Conservation (phyloP, 2,113 vertebrate genomes). For the Pantherophis guttatus region DNA sequence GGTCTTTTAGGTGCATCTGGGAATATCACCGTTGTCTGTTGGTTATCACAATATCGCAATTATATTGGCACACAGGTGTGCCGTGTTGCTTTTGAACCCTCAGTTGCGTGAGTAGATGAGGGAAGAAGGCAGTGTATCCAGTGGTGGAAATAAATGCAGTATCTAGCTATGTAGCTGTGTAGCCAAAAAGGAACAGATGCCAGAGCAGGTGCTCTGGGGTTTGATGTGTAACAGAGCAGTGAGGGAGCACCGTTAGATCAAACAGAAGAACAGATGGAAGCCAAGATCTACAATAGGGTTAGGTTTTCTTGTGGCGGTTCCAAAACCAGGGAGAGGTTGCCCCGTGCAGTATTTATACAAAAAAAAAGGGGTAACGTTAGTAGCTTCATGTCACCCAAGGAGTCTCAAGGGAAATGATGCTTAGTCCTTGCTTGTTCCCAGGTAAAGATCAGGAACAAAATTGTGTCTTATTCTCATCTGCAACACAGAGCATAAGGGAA, state of each 20-base stretch:
- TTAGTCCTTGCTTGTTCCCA: background rate
- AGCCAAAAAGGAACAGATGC: background rate
- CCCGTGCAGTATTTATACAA: background rate
- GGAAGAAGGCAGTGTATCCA: background rate
- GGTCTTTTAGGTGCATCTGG: background rate
- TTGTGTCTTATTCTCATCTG: background rate
- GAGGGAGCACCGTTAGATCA: background rate
- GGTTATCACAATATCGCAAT: background rate
- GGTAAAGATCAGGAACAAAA: background rate
- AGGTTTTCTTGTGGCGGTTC: background rate
- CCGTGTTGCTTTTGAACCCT: background rate
- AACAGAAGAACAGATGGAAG: background rate
- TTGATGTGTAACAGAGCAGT: background rate
- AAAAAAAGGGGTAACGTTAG: background rate
- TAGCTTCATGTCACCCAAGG: background rate
- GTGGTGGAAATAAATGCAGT: background rate
- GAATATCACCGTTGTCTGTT: background rate
- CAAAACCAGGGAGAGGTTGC: background rate
- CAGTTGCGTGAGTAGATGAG: background rate
- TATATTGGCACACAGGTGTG: background rate
- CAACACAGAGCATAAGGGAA: background rate
- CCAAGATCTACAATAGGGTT: background rate
- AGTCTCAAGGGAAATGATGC: background rate
- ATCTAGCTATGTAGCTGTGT: no score
- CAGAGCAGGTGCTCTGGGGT: background rate